These are phyloP conservation scores for Carabus problematicus DNA, from an alignment of 2,888 invertebrate species.

Conservation along the genomic window DNA sequence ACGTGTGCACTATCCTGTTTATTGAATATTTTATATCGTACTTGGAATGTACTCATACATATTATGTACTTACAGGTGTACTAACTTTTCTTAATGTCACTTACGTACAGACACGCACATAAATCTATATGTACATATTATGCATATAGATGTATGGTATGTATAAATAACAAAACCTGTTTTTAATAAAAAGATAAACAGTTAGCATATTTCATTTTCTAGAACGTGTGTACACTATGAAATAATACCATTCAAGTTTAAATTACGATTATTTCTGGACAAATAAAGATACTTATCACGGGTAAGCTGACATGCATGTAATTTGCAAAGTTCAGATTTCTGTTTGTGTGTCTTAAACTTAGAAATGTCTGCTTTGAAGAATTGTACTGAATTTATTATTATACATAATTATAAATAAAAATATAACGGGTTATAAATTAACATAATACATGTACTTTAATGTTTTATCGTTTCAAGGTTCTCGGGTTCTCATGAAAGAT, in stretches of 20 bases:
- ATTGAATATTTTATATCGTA: too few relatives aligned
- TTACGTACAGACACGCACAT: slow-evolving; percentile 11
- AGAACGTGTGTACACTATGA: neutral
- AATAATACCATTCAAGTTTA: neutral
- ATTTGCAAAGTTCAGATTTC: neutral
- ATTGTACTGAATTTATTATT: slow-evolving; percentile 10
- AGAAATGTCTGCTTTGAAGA: neutral
- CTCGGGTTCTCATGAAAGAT: too few relatives aligned
- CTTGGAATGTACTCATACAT: neutral
- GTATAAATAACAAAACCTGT: slow-evolving; percentile 2
- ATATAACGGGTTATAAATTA: slow-evolving; percentile 10
- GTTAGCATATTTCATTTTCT: slow-evolving; percentile 10
- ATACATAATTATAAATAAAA: neutral
- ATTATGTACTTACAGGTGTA: slow-evolving; percentile 25
- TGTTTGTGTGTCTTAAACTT: slow-evolving; percentile 1
- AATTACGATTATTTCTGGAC: neutral
- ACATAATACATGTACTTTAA: neutral
- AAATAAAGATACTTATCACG: too few relatives aligned
- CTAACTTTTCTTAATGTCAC: slow-evolving; percentile 19
- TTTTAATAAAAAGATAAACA: neutral
- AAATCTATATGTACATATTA: neutral
- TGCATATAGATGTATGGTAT: slow-evolving; percentile 14
- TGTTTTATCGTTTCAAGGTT: too few relatives aligned
- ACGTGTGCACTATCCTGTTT: too few relatives aligned
- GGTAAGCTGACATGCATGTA: neutral